These are phyloP conservation scores for Cerastis rubricosa DNA, from an alignment of 2,888 invertebrate species.

Conservation along the genomic window DNA sequence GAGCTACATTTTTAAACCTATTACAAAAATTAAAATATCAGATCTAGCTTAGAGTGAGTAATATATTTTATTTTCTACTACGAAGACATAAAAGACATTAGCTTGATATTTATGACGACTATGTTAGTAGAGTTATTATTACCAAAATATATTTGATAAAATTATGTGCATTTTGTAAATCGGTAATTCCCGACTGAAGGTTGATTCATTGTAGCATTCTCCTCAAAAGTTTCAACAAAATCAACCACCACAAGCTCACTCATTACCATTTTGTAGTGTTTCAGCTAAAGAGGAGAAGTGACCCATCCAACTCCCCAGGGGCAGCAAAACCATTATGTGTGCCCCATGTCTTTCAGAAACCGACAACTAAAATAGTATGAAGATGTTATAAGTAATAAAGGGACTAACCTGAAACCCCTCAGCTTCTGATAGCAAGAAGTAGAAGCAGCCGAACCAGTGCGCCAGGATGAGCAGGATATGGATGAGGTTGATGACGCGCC, in stretches of 20 bases:
- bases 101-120: not conserved
- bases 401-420: constrained; percentile 94
- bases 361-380: not conserved
- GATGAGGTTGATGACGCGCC: constrained; percentile 98
- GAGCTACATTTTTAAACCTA: constrained; percentile 4
- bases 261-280: not conserved
- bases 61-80: not conserved
- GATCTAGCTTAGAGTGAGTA: not conserved
- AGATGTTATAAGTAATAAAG: not conserved
- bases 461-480: constrained; percentile 98
- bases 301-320: not conserved
- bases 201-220: not conserved
- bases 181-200: not conserved
- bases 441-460: constrained; percentile 99
- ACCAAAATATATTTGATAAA: not conserved
- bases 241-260: not conserved
- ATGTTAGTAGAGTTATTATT: not conserved
- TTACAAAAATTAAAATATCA: not conserved
- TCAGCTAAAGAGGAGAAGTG: not conserved
- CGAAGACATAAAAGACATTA: not conserved
- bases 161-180: not conserved
- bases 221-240: not conserved
- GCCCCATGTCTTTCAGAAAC: not conserved
- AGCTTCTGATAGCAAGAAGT: constrained; percentile 97
- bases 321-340: not conserved